A percentile compares a stretch with the other conserved stretches of the same genome.
phyloP scores from a whole-genome alignment of 2,113 vertebrate genomes.

The Prionailurus bengalensis region DNA sequence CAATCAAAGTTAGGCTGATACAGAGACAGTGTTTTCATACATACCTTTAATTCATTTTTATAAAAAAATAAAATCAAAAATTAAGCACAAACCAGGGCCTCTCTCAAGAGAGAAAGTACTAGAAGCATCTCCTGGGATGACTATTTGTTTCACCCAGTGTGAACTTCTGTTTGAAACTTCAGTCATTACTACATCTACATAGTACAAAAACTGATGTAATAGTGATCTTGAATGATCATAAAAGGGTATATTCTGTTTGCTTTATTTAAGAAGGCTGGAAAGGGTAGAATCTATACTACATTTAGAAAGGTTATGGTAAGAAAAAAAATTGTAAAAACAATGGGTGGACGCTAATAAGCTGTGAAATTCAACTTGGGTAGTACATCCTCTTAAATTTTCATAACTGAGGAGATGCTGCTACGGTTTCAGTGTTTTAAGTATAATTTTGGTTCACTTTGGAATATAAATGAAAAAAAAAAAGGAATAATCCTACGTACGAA shows the following conservation, averaged over 20 bases:
- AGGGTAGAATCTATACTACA: background rate
- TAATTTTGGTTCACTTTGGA: slow-evolving; percentile 15
- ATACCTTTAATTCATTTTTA: slow-evolving; percentile 1
- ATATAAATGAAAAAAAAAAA: slow-evolving; percentile 38
- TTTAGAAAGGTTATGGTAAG: background rate
- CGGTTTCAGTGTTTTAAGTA: background rate
- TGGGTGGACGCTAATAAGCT: background rate
- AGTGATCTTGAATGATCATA: background rate
- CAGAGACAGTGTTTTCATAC: background rate
- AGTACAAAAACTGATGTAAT: slow-evolving; percentile 19
- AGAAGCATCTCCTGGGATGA: background rate
- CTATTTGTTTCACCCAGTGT: background rate
- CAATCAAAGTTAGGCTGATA: background rate
- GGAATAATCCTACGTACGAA: background rate
- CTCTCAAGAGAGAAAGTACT: background rate
- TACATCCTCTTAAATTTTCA: background rate
- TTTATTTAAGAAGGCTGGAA: background rate
- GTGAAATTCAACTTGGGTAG: background rate
- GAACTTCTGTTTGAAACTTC: background rate
- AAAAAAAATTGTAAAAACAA: slow-evolving; percentile 1
- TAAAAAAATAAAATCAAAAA: slow-evolving; percentile 42
- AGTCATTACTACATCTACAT: background rate
- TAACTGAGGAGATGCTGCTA: background rate
- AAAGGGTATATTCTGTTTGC: background rate
- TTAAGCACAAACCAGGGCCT: background rate